These are phyloP conservation scores for Tromatobia lineatoria DNA, from an alignment of 2,888 invertebrate genomes.

Conservation along the genomic window DNA sequence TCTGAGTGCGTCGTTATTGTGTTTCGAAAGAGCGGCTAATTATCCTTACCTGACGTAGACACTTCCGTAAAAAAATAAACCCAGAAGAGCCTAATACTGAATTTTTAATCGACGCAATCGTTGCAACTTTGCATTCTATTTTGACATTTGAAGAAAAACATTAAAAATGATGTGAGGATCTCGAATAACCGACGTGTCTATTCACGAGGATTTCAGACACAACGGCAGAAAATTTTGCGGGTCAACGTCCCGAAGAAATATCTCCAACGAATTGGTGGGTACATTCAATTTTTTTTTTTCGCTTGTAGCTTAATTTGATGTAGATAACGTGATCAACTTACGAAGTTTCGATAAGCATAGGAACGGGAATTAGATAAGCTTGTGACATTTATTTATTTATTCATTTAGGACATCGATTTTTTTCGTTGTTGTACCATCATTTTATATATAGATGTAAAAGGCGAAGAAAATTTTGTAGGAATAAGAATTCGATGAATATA, in stretches of 20 bases:
- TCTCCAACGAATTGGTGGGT: slow-evolving; percentile 11
- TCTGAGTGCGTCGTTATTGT: slow-evolving; percentile 52
- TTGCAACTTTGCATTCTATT: not conserved
- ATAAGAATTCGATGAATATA: too few relatives aligned
- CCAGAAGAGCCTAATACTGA: not conserved
- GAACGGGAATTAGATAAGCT: too few relatives aligned
- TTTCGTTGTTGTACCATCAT: too few relatives aligned
- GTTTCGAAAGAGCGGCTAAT: slow-evolving; percentile 27
- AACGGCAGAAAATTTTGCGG: not conserved
- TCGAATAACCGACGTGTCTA: not conserved
- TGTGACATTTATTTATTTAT: too few relatives aligned
- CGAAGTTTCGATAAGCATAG: too few relatives aligned
- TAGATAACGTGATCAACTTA: not conserved
- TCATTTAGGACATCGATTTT: too few relatives aligned
- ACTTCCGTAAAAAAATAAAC: not conserved
- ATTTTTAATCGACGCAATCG: not conserved
- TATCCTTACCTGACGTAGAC: slow-evolving; percentile 29
- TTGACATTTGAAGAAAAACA: slow-evolving; percentile 3
- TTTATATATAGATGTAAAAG: too few relatives aligned
- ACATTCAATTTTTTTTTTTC: slow-evolving; percentile 1
- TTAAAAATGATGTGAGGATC: slow-evolving; percentile 41
- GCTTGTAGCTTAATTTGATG: not conserved
- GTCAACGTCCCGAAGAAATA: slow-evolving; percentile 5
- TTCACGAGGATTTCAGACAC: not conserved
- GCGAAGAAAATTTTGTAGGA: too few relatives aligned